A percentile compares a stretch with the other conserved stretches of the same genome.
Evolutionary conservation across 1,140 invertebrate species (phyloP).

Genomic region (Colletes gigas): DNA sequence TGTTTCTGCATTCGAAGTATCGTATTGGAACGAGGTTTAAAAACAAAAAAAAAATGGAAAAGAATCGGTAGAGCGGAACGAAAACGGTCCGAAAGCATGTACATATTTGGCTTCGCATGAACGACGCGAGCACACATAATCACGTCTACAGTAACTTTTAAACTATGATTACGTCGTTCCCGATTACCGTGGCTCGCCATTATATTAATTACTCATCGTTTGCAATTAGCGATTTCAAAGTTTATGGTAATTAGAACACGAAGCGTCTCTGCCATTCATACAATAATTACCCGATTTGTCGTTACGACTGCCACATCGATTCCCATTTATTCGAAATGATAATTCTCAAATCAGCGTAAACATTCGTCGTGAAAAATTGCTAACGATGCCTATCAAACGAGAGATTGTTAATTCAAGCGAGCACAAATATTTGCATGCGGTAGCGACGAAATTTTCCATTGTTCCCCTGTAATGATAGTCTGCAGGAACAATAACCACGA

Average conservation of each 20-base stretch:
- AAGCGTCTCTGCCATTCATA: no score
- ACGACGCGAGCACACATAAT: no score
- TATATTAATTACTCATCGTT: not conserved
- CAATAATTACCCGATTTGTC: not conserved
- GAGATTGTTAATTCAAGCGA: not conserved
- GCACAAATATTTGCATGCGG: not conserved
- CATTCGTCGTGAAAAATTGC: not conserved
- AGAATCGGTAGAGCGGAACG: no score
- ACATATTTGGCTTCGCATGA: no score
- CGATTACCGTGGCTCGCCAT: not conserved
- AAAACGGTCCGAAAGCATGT: no score
- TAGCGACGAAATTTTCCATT: not conserved
- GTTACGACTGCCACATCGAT: not conserved
- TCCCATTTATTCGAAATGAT: no score
- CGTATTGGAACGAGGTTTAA: no score
- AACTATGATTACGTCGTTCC: no score
- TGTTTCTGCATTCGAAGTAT: no score
- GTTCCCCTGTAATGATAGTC: not conserved
- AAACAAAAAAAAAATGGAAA: no score
- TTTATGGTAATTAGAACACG: not conserved
- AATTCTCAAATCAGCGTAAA: not conserved
- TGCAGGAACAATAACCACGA: conserved; percentile 9
- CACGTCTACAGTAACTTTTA: not conserved
- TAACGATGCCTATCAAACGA: not conserved
- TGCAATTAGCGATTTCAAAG: not conserved